Evolutionary conservation across 2,113 vertebrate species (phyloP), one percentile per base, ranked within the genome.

Genomic region (Leuciscus idus): DNA sequence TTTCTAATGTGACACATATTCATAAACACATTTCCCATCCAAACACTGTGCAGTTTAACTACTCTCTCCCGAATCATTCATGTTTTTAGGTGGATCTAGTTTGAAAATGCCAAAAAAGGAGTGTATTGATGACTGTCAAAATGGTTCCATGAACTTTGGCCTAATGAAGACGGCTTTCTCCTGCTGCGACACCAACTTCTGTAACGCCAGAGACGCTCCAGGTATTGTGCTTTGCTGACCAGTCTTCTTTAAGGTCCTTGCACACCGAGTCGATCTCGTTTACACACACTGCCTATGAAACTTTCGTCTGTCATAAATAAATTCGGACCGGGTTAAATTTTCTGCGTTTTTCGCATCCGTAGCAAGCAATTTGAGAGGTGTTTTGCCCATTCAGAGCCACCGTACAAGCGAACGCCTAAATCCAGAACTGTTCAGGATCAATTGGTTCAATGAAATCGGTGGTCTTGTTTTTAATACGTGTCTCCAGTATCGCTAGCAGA

Each of bases 101-200:
- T 8, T 68, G 15, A 19, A 33, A 68, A 68, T 19, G 2, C 33
- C 8, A 2, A 30, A 9, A 33, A 68, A 33, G 3, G 64, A 19
- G 8, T 68, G 64, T 6, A 33, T 4, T 19, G 28, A 68, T 17
- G n/a, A 46, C 21, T 78, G 84, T 48, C 26, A 11, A 1, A 36
- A 7, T 12, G 13, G 46, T 0, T 78, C 59, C 13, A 0, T 55
- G 0, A 85, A 55, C 75, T 4, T 4, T 0, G 74, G 74, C 15
- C 0, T 2, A 52, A 2, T 0, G 0, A 66, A 66, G 1, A 4
- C 0, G 0, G 2, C 39, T 3, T 0, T 30, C 0, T 21, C 13
- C 61, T 85, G 84, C 61, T 79, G 84, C 28, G 17, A 17, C 13
- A 78, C 61, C 0, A 0, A 52, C 21, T 75, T 78, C 13, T 85